Evolutionary conservation across 2,888 invertebrate species (phyloP).

Genomic region (Erebia aethiops): DNA sequence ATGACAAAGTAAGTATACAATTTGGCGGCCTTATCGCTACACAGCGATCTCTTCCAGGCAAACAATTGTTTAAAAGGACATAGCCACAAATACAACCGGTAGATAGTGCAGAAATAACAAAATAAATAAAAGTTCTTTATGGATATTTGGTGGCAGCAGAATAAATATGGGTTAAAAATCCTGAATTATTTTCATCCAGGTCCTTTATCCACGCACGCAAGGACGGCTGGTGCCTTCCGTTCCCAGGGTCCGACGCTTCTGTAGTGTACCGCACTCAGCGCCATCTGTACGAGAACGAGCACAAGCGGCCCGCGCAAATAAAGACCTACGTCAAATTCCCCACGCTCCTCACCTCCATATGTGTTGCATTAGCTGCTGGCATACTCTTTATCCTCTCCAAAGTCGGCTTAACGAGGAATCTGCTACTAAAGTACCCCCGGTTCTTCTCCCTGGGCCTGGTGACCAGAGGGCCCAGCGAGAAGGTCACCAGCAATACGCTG

Average conservation of each 20-base stretch:
- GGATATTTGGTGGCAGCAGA: too few relatives aligned
- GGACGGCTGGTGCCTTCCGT: slow-evolving; percentile 87
- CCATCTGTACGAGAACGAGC: slow-evolving; percentile 85
- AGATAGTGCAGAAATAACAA: too few relatives aligned
- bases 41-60: too few relatives aligned
- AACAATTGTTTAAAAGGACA: too few relatives aligned
- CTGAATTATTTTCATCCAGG: slow-evolving; percentile 56
- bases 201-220: slow-evolving; percentile 75
- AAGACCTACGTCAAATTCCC: slow-evolving; percentile 86
- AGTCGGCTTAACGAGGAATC: slow-evolving; percentile 47
- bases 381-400: slow-evolving; percentile 60
- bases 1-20: too few relatives aligned
- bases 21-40: too few relatives aligned
- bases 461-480: slow-evolving; percentile 85
- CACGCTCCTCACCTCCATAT: slow-evolving; percentile 69
- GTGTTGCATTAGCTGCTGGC: slow-evolving; percentile 79
- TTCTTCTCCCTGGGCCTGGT: slow-evolving; percentile 88
- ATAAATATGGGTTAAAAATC: neutral
- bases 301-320: slow-evolving; percentile 90
- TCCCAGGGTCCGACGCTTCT: slow-evolving; percentile 92
- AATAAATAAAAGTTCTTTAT: too few relatives aligned
- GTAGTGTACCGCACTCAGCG: slow-evolving; percentile 92
- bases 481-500: slow-evolving; percentile 81
- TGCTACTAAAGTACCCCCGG: slow-evolving; percentile 55
- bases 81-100: too few relatives aligned